phyloP scores from a whole-genome alignment of 2,888 invertebrate species.

The Drosophila dives region DNA sequence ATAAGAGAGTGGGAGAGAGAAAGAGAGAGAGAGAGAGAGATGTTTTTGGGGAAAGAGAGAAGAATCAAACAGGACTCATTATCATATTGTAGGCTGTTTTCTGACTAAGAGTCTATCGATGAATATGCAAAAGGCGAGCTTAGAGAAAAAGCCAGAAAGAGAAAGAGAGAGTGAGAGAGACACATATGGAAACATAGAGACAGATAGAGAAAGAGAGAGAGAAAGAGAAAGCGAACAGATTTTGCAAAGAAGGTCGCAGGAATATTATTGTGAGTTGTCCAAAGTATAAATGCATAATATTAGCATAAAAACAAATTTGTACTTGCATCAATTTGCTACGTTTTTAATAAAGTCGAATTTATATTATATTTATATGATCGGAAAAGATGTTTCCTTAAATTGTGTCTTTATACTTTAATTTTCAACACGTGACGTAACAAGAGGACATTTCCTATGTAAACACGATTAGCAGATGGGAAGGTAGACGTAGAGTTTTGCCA shows the following conservation, averaged over 20 bases:
- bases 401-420: not conserved
- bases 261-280: not conserved
- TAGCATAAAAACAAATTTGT: not conserved
- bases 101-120: conserved; percentile 15
- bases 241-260: not conserved
- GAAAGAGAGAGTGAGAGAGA: conserved; percentile 3
- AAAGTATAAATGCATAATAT: not conserved
- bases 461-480: conserved; percentile 2
- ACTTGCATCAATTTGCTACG: not conserved
- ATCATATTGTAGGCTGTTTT: conserved; percentile 47
- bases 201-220: not conserved
- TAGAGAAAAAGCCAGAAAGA: conserved; percentile 15
- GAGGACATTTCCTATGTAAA: conserved; percentile 13
- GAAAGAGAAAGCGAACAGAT: not conserved
- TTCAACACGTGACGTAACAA: not conserved
- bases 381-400: not conserved
- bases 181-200: not conserved
- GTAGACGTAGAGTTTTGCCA: conserved; percentile 8
- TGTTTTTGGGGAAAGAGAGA: conserved; percentile 25
- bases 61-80: conserved; percentile 58
- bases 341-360: not conserved
- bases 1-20: conserved; percentile 80
- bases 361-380: not conserved
- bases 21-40: conserved; percentile 12
- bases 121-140: conserved; percentile 24